Base-by-base conservation (phyloP, 2,888 invertebrate species). In the Pandemis heparana region DNA sequence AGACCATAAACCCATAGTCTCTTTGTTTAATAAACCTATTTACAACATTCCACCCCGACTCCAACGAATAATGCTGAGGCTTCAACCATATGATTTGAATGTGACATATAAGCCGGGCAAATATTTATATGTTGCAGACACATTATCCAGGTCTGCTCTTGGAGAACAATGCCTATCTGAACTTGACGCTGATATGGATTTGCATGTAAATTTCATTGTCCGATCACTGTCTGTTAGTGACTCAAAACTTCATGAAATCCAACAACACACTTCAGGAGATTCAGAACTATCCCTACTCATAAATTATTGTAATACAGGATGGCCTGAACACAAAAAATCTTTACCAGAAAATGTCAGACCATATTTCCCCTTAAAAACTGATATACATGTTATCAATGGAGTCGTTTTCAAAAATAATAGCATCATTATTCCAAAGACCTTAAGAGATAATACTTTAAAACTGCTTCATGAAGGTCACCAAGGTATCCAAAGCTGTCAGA, bases 1-100 rank as follows among this genome's bases (percentile, higher is more conserved):
- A 51, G 79, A 78, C 59, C 79, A 79, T 51, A 75, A 75, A 53
- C 77, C 77, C 14, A 7, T 66, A 14, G 23, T 64, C 16, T 14
- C 70, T 39, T 5, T 75, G 12, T 76, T 74, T 39, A 75, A 77
- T 56, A 77, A 71, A 70, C 48, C 75, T 5, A 12, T 75, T 10
- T 41, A 51, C 61, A 53, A 51, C n/a, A 48, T 76, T 10, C 76
- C 75, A 9, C 39, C 75, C 9, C 62, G 77, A n/a, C 43, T 76
- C 8, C 76, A 76, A 61, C 59, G 76, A 18, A 77, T 77, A 4
- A 76, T 76, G 75, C 67, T 77, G 7, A 43, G 71, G 7, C 38
- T 77, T 7, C 76, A 77, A 51, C 70, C 71, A 10, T 77, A 77
- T 66, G 67, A 76, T 41, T 18, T 77, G 5, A 46, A 60, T 61